Percentiles rank a stretch among this genome's conserved stretches.
These are phyloP conservation scores for Gadus chalcogrammus DNA, from an alignment of 2,113 vertebrate genomes.

Conservation along the genomic window DNA sequence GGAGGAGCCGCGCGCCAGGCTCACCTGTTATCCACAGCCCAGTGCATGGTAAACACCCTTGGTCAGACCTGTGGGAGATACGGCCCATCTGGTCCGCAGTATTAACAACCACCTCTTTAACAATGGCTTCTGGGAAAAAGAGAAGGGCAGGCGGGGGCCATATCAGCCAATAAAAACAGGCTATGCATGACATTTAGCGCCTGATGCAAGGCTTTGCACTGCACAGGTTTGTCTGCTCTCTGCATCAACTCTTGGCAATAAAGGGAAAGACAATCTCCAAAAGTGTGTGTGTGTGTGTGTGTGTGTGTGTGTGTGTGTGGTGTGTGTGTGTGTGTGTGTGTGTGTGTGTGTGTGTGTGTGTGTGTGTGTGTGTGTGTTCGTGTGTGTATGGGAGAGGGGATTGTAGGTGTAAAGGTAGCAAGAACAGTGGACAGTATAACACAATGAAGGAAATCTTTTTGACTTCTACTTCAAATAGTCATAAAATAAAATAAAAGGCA, in stretches of 20 bases:
- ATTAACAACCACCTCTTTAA: conserved; percentile 77
- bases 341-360: too few relatives aligned
- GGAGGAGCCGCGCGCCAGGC: conserved; percentile 48
- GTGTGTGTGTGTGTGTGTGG: too few relatives aligned
- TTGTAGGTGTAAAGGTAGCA: conserved; percentile 28
- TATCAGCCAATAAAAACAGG: conserved; percentile 76
- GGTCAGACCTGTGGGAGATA: conserved; percentile 65
- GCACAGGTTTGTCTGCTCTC: conserved; percentile 60
- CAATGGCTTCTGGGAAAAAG: conserved; percentile 66
- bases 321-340: too few relatives aligned
- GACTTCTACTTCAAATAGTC: conserved; percentile 40
- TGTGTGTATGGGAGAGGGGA: too few relatives aligned
- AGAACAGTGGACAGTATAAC: conserved; percentile 25
- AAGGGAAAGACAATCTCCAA: conserved; percentile 71
- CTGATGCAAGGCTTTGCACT: conserved; percentile 53
- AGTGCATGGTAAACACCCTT: conserved; percentile 74
- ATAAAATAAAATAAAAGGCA: neutral
- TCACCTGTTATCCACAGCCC: conserved; percentile 75
- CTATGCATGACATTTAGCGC: conserved; percentile 77
- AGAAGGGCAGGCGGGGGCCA: conserved; percentile 72
- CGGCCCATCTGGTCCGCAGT: conserved; percentile 75
- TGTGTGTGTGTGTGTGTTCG: too few relatives aligned
- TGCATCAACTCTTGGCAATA: conserved; percentile 58
- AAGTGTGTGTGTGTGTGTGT: conserved; percentile 5
- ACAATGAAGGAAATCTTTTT: conserved; percentile 35